Evolutionary conservation across 2,797 vertebrate genomes (phyloP), one percentile per base, ranked within the genome.

Genomic region (Gambelia wislizenii): DNA sequence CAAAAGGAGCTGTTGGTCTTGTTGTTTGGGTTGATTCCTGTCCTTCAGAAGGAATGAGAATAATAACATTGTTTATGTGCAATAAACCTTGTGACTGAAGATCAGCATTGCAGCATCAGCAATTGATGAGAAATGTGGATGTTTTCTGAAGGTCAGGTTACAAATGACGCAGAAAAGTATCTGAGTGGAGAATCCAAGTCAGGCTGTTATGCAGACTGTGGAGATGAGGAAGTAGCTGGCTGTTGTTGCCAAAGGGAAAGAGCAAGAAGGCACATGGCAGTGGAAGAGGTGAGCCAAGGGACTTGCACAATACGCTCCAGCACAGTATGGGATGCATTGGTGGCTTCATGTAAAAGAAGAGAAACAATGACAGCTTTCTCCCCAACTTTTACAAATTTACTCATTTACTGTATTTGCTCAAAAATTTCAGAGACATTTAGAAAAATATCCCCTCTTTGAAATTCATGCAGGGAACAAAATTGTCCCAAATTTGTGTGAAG

Each of bases 71-170:
- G 76, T 89, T 89, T 86, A 67, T 33, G 18, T 74, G 78, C 36
- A 77, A 33, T 64, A 82, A 80, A 39, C 30, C 47, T 67, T 82
- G 39, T 77, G 82, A 69, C 44, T 54, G 36, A 76, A 82, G 30
- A 56, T n/a, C 49, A 27, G 30, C 72, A 54, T 82, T 70, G 64
- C 30, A 54, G 56, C 47, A 76, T 36, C 84, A 67, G 27, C 47
- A 67, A n/a, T 9, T 42, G 72, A 83, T 30, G 47, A 77, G 47
- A 83, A 89, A 72, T 67, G 76, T 13, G 75, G 36, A 20, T 89
- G 79, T 89, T 89, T 89, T 82, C 70, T 69, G 59, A 69, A 12
- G 59, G 47, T 89, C 84, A 44, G 39, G 59, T 89, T 89, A 83
- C 89, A 69, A 52, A 49, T 83, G 78, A 86, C 47, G 49, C 59